Evolutionary conservation across 2,113 vertebrate genomes (phyloP), one percentile per base, ranked within the genome.

Genomic region (Brachyistius frenatus): DNA sequence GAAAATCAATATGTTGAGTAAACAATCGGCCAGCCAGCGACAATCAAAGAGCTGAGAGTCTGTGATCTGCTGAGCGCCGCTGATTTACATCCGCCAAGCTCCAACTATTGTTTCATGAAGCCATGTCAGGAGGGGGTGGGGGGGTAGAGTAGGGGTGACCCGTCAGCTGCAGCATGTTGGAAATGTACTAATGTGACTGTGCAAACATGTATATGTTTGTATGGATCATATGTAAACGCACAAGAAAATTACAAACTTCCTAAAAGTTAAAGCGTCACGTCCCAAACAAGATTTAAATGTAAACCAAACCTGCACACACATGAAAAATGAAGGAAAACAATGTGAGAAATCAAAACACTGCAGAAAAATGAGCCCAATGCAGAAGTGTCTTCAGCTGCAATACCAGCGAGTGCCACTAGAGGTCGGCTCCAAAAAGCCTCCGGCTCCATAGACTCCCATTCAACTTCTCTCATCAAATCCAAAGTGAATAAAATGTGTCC

Each of bases 1-100:
- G 69, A 73, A 80, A 83, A 88, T 88, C 69, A 81, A 87, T 88
- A 88, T 73, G 65, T 30, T 15, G 68, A 66, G 78, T 83, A 80
- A 93, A 90, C 75, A 86, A 70, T 72, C 60, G 80, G 57, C 60
- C 75, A 86, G 68, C 69, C 60, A 81, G 57, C 60, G 47, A 50
- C 68, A 46, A 52, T 54, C 39, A 1, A 23, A 23, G 23, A 23
- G 23, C 23, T 23, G 33, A 55, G 69, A 85, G 33, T 68, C 58
- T 56, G 66, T 69, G 56, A 53, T 50, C 44, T 46, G 57, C 33
- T 35, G 46, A 33, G 23, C 5, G 39, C 14, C 23, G 23, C 23
- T 23, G 46, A 67, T 84, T 71, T 76, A 50, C 65, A 44, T 23
- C 71, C 76, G 77, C 56, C 71, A 57, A 70, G 70, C 63, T 78